These are phyloP conservation scores for Steatornis caripensis DNA, from an alignment of 2,113 vertebrate species.

Conservation along the genomic window DNA sequence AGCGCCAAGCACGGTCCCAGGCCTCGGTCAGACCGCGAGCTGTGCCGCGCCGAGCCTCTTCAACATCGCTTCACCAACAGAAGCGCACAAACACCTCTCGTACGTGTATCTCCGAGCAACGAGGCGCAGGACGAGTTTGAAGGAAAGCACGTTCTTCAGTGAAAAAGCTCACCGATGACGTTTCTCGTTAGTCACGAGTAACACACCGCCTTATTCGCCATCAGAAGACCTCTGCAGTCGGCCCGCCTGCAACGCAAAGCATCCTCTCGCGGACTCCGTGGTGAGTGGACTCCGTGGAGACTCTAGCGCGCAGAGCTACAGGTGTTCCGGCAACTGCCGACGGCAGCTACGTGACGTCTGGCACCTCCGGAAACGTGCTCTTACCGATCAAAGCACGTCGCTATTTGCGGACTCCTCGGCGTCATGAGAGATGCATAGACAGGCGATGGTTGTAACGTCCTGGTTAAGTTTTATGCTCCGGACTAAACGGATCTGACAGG, in stretches of 20 bases:
- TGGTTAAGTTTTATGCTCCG: not conserved
- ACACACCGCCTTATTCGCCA: not conserved
- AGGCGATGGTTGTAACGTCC: not conserved
- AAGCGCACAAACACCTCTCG: not conserved
- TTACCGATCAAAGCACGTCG: not conserved
- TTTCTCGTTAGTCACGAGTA: not conserved
- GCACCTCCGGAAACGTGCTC: not conserved
- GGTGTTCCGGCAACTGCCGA: too few species aligned
- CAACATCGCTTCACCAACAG: not conserved
- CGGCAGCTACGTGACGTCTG: not conserved
- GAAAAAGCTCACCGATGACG: not conserved
- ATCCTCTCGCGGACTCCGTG: not conserved
- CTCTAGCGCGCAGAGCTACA: not conserved
- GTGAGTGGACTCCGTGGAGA: too few species aligned
- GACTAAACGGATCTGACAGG: not conserved
- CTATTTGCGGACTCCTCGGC: not conserved
- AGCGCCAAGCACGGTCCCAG: not conserved
- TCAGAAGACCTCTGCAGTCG: not conserved
- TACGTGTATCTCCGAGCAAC: rapidly evolving
- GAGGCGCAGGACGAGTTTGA: not conserved
- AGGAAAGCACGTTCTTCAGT: not conserved
- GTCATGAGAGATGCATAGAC: not conserved
- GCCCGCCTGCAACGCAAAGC: not conserved
- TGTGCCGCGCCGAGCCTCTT: not conserved
- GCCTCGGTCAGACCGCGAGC: too few species aligned